Evolutionary conservation across 2,888 invertebrate species (phyloP).

Genomic region (Apamea crenata): DNA sequence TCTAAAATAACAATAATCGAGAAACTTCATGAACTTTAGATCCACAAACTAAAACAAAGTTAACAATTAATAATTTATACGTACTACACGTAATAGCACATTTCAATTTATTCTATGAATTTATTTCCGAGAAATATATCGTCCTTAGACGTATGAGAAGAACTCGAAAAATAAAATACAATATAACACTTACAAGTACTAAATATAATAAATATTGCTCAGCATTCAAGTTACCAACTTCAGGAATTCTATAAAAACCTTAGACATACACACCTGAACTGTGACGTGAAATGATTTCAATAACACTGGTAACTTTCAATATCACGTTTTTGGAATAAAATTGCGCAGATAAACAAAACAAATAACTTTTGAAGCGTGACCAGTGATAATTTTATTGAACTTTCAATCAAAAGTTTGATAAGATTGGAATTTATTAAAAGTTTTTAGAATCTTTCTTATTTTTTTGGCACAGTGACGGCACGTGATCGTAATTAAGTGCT

Average conservation of each 20-base stretch:
- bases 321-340: neutral
- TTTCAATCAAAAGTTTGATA: neutral
- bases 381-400: neutral
- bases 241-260: neutral
- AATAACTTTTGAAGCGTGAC: neutral
- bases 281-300: neutral
- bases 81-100: neutral
- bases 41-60: constrained; percentile 7
- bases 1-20: constrained; percentile 9
- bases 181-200: neutral
- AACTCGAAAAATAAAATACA: neutral
- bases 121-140: neutral
- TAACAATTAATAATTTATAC: neutral
- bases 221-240: neutral
- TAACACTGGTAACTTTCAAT: neutral
- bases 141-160: neutral
- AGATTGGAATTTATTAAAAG: constrained; percentile 2
- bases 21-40: constrained; percentile 18
- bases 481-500: neutral
- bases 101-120: neutral
- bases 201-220: no score
- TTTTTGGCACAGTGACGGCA: neutral
- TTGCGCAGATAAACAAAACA: neutral
- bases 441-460: neutral
- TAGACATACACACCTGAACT: neutral